These are phyloP conservation scores for Bombus terrestris DNA, from an alignment of 1,140 invertebrate genomes.

Conservation along the genomic window DNA sequence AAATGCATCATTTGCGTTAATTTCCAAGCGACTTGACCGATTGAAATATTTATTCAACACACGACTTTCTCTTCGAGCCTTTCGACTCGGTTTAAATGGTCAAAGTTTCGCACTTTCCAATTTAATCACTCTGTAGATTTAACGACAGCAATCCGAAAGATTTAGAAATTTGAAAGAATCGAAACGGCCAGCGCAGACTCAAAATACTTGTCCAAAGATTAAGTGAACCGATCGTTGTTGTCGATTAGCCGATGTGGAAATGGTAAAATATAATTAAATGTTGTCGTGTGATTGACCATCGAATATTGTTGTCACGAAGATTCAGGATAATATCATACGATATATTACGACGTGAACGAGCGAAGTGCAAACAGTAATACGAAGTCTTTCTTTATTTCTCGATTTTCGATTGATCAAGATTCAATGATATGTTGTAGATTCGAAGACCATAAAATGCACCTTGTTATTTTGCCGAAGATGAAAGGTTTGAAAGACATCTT, in stretches of 20 bases:
- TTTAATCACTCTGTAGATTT: constrained; percentile 11
- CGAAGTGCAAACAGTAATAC: not conserved
- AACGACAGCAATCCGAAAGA: not conserved
- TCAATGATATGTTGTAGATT: not conserved
- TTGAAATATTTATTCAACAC: constrained; percentile 15
- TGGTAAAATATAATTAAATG: not conserved
- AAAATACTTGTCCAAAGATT: not conserved
- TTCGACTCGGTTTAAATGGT: constrained; percentile 14
- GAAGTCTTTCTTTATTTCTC: not conserved
- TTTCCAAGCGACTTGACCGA: not conserved
- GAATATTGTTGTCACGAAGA: not conserved
- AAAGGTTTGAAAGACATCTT: not conserved
- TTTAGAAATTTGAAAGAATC: not conserved
- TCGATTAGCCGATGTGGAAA: not conserved
- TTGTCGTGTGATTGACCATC: not conserved
- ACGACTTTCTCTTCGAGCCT: constrained; percentile 22
- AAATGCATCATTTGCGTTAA: not conserved
- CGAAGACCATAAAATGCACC: not conserved
- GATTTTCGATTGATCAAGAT: not conserved
- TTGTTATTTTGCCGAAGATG: not conserved
- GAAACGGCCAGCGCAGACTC: not conserved
- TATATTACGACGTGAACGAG: not conserved
- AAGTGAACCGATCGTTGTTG: no score
- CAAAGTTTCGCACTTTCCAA: constrained; percentile 15
- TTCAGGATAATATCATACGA: not conserved